Base-by-base conservation (phyloP, 2,888 invertebrate genomes). In the Metopia argyrocephala region DNA sequence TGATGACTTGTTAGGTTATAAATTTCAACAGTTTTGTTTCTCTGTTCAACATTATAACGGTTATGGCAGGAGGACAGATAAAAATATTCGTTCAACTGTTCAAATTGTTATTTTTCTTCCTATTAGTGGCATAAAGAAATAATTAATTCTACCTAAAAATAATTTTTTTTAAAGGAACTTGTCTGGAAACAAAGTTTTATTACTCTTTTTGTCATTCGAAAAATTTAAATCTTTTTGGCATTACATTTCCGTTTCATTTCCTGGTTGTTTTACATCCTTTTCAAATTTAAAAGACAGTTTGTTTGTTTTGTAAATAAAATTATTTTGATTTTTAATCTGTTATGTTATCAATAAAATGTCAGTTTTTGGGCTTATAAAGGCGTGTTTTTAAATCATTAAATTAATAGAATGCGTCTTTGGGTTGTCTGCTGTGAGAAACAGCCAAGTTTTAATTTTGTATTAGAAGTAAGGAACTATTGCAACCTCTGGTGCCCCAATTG, bases 1-100 rank as follows among this genome's bases (percentile, higher is more conserved):
- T 57, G 62, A 76, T 65, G 70, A 64, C 70, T 76, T 70, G 76
- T 76, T 65, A 52, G 46, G 50, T 64, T 57, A 70, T 57, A 69
- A 64, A 59, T 69, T 48, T 48, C 48, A 20, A n/a, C n/a, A 48
- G 48, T 6, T 15, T 38, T 38, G 15, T 38, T 9, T 12, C 15
- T 38, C 38, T 38, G 38, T 38, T 38, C 15, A 38, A 38, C 12
- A 38, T 38, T 9, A 12, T 38, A 15, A 15, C 38, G 38, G 38
- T 12, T 15, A 38, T 12, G 4, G 38, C 12, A 38, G 38, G 38
- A 38, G 38, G 12, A 38, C 12, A 31, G 12, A 31, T 31, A 31
- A 38, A 15, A n/a, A n/a, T n/a, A n/a, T n/a, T n/a, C 15, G 38
- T 38, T 38, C 15, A 12, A 12, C 38, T 38, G 12, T 12, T 38